phyloP scores from a whole-genome alignment of 2,888 invertebrate species.

The Leptopilina syphax region DNA sequence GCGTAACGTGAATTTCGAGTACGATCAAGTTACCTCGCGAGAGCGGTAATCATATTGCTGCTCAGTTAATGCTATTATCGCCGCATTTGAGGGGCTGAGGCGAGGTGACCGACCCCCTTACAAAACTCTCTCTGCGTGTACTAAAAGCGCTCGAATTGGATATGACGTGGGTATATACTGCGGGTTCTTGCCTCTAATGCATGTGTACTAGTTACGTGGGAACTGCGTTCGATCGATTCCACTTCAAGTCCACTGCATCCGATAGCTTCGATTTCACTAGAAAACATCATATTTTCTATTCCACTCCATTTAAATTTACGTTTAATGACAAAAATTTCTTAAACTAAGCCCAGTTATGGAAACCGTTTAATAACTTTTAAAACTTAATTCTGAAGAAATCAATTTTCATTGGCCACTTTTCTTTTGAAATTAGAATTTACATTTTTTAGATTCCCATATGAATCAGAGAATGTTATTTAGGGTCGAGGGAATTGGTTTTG shows the following conservation, averaged over 20 bases:
- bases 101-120: constrained; percentile 62
- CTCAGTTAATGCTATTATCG: constrained; percentile 76
- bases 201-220: constrained; percentile 59
- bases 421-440: constrained; percentile 2
- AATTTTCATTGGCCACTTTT: background rate
- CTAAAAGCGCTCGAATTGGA: constrained; percentile 70
- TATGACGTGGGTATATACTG: constrained; percentile 73
- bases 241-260: constrained; percentile 35
- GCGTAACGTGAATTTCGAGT: constrained; percentile 72
- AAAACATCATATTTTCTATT: background rate
- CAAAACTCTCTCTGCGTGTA: constrained; percentile 51
- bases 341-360: background rate
- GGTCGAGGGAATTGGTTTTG: background rate
- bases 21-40: constrained; percentile 76
- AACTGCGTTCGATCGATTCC: constrained; percentile 50
- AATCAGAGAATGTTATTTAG: constrained; percentile 16
- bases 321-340: background rate
- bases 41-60: constrained; percentile 76
- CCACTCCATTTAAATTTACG: constrained; percentile 40
- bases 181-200: constrained; percentile 74
- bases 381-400: background rate
- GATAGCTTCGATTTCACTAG: constrained; percentile 41
- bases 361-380: background rate
- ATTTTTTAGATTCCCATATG: constrained; percentile 17
- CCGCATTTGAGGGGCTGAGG: constrained; percentile 62